These are phyloP conservation scores for Taeniopygia guttata DNA, from an alignment of 2,797 vertebrate species.

Conservation along the genomic window DNA sequence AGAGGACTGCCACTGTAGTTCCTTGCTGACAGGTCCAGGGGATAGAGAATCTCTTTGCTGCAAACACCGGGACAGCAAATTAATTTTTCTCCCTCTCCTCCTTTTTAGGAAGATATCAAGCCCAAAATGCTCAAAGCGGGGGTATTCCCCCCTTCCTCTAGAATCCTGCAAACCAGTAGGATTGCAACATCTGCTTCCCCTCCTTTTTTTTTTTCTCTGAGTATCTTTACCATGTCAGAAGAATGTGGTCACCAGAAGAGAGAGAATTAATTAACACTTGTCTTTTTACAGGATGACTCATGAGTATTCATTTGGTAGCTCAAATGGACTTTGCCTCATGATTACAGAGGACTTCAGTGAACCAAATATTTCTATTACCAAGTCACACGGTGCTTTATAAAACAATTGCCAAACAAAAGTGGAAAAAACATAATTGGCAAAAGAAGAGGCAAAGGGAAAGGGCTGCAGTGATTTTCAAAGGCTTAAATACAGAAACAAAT, in stretches of 20 bases:
- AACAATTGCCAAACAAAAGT: background rate
- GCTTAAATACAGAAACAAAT: background rate
- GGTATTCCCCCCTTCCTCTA: background rate
- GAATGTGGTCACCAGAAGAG: background rate
- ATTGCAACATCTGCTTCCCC: background rate
- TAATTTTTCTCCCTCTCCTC: accelerated
- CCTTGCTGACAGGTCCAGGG: background rate
- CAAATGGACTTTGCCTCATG: slow-evolving; percentile 6
- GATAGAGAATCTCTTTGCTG: background rate
- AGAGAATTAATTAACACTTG: slow-evolving; percentile 2
- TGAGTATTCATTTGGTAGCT: slow-evolving; percentile 21
- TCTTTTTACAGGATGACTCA: background rate
- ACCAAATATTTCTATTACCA: background rate
- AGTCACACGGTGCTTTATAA: background rate
- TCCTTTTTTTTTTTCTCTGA: accelerated
- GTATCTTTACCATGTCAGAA: background rate
- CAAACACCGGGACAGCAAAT: background rate
- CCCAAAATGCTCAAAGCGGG: background rate
- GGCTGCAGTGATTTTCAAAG: background rate
- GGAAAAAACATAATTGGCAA: background rate
- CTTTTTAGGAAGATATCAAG: background rate
- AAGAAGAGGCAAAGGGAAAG: background rate
- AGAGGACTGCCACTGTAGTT: background rate
- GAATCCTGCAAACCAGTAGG: background rate
- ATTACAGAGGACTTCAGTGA: slow-evolving; percentile 29